These are phyloP conservation scores for Sminthurinus signatus DNA, from an alignment of 1,140 invertebrate genomes.

Conservation along the genomic window DNA sequence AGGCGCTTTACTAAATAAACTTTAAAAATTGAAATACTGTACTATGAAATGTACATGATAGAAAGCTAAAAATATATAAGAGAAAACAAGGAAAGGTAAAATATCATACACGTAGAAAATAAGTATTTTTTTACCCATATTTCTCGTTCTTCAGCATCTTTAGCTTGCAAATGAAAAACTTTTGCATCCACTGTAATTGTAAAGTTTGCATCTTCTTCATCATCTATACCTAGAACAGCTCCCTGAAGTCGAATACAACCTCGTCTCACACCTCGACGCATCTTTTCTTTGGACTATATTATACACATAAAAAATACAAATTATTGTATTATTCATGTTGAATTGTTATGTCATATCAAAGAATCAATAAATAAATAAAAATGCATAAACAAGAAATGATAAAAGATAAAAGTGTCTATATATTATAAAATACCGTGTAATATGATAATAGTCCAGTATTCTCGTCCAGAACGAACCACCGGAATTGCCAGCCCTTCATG, in stretches of 20 bases:
- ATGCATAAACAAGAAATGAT: no score
- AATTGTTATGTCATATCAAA: no score
- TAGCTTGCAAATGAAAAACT: constrained; percentile 97
- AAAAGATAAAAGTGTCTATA: no score
- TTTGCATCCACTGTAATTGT: constrained; percentile 98
- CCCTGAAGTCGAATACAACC: constrained; percentile 91
- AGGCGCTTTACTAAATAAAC: constrained; percentile 3
- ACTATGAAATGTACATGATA: no score
- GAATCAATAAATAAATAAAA: no score
- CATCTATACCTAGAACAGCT: constrained; percentile 96
- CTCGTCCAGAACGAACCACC: constrained; percentile 98
- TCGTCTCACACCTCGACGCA: constrained; percentile 89
- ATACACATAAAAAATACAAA: no score
- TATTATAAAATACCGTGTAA: constrained; percentile 88
- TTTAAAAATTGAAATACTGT: no score
- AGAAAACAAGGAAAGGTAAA: no score
- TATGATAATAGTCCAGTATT: constrained; percentile 90
- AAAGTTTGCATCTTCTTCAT: constrained; percentile 98
- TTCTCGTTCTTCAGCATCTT: constrained; percentile 87
- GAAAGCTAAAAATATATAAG: no score
- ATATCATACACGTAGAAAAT: no score
- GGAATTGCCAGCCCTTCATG: constrained; percentile 97
- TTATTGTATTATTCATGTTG: no score
- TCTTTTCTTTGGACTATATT: constrained; percentile 99
- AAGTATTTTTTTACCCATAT: constrained; percentile 64